Percentiles rank a stretch among this genome's conserved stretches.
Conservation (phyloP, 2,113 vertebrate genomes). For the Corydoras maculifer region DNA sequence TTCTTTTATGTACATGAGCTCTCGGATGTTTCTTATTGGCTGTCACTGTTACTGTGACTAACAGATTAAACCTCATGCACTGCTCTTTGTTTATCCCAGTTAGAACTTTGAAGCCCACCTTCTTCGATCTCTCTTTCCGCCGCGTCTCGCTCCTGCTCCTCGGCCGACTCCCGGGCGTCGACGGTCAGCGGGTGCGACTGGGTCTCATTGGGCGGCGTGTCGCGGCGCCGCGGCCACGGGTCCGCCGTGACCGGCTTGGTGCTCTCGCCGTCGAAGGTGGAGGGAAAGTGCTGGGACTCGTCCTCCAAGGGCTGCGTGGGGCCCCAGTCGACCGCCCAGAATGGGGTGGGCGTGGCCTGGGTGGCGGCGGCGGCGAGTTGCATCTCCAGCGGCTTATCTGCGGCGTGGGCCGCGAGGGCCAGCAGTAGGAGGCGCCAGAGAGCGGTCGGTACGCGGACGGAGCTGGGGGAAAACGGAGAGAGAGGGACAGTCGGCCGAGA, state of each 20-base stretch:
- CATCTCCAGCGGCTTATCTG: too few species aligned
- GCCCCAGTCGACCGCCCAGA: slow-evolving; percentile 72
- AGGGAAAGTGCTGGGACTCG: slow-evolving; percentile 65
- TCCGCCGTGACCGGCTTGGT: slow-evolving; percentile 45
- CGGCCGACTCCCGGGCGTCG: slow-evolving; percentile 48
- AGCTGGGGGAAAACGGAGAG: too few species aligned
- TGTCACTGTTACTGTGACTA: too few species aligned
- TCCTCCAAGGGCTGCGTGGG: slow-evolving; percentile 68
- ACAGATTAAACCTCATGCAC: too few species aligned
- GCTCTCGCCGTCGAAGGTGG: slow-evolving; percentile 60
- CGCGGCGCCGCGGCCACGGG: slow-evolving; percentile 50
- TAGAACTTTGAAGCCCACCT: slow-evolving; percentile 50
- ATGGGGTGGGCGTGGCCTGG: slow-evolving; percentile 54
- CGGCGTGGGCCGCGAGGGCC: too few species aligned
- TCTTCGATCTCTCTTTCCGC: slow-evolving; percentile 60
- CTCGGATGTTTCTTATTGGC: too few species aligned
- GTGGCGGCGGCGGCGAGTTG: too few species aligned
- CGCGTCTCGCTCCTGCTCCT: slow-evolving; percentile 47
- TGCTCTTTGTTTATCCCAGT: too few species aligned
- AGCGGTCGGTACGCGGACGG: too few species aligned
- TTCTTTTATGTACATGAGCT: too few species aligned
- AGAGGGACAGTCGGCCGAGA: background rate
- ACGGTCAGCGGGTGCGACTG: slow-evolving; percentile 44
- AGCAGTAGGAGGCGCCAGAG: too few species aligned
- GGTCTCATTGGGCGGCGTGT: slow-evolving; percentile 44